These are phyloP conservation scores for Venustaconcha ellipsiformis DNA, from an alignment of 1,140 invertebrate species.

Conservation along the genomic window DNA sequence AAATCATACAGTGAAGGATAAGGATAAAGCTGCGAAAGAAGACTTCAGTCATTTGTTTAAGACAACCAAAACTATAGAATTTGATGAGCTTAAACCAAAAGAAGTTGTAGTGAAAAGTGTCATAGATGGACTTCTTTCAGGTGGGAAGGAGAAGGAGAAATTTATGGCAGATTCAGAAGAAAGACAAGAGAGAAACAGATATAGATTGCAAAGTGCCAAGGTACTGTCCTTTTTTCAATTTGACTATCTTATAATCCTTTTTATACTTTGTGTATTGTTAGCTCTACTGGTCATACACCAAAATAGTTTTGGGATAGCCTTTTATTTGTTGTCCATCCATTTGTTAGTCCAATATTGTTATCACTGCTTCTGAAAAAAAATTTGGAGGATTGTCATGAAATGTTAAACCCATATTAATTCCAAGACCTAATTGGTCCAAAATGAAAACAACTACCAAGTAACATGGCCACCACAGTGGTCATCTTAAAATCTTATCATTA, in stretches of 20 bases:
- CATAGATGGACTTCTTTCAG: slow-evolving; percentile 19
- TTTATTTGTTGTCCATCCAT: no score
- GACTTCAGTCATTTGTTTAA: slow-evolving; percentile 36
- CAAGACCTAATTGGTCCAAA: not conserved
- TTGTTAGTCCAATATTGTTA: no score
- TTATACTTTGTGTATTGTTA: no score
- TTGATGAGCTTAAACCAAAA: slow-evolving; percentile 36
- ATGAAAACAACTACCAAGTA: not conserved
- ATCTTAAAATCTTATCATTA: no score
- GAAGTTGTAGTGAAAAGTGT: slow-evolving; percentile 29
- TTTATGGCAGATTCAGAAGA: slow-evolving; percentile 13
- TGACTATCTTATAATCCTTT: no score
- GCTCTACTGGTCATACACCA: not conserved
- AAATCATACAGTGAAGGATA: slow-evolving; percentile 30
- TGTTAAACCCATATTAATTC: no score
- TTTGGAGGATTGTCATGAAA: no score
- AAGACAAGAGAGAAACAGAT: slow-evolving; percentile 10
- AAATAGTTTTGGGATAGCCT: not conserved
- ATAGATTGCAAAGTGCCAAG: slow-evolving; percentile 34
- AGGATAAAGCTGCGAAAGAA: slow-evolving; percentile 28
- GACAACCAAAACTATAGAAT: slow-evolving; percentile 44
- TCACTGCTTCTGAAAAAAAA: no score
- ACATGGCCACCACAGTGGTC: not conserved
- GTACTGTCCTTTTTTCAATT: slow-evolving; percentile 1
- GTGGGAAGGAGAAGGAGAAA: slow-evolving; percentile 27